phyloP scores from a whole-genome alignment of 2,797 vertebrate species.

The Sarcoramphus papa region DNA sequence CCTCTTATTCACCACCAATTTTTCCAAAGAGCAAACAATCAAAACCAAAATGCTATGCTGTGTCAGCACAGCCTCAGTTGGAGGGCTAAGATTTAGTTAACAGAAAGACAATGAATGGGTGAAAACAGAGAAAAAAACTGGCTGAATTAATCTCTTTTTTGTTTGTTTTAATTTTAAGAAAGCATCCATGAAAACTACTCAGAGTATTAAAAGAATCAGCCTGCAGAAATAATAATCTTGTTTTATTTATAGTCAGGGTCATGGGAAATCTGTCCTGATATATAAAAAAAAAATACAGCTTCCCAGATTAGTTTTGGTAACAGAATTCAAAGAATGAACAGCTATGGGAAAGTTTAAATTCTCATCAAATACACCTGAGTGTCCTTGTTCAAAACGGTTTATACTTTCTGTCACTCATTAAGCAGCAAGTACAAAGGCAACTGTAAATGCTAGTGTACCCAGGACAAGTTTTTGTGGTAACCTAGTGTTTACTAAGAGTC shows the following conservation, averaged over 20 bases:
- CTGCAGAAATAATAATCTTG: conserved; percentile 50
- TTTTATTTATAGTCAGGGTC: conserved; percentile 59
- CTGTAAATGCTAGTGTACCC: not conserved
- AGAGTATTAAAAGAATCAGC: conserved; percentile 9
- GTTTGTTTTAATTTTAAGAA: not conserved
- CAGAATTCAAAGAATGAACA: conserved; percentile 40
- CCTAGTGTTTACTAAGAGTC: not conserved
- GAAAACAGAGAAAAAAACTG: not conserved
- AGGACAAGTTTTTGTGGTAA: not conserved
- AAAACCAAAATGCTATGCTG: not conserved
- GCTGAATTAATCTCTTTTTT: not conserved
- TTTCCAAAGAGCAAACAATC: not conserved
- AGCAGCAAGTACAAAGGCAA: not conserved
- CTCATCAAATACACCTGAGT: conserved; percentile 47
- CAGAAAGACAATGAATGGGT: not conserved
- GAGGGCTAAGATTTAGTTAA: not conserved
- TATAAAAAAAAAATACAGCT: not conserved
- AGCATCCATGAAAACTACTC: not conserved
- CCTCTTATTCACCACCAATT: not conserved
- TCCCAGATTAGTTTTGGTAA: conserved; percentile 45
- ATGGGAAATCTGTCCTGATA: conserved; percentile 39
- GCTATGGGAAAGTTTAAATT: conserved; percentile 56
- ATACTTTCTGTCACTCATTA: not conserved
- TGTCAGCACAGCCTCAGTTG: not conserved
- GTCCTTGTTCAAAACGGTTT: not conserved